Base-by-base conservation (phyloP, 2,888 invertebrate species). In the Euzetes globulus region DNA sequence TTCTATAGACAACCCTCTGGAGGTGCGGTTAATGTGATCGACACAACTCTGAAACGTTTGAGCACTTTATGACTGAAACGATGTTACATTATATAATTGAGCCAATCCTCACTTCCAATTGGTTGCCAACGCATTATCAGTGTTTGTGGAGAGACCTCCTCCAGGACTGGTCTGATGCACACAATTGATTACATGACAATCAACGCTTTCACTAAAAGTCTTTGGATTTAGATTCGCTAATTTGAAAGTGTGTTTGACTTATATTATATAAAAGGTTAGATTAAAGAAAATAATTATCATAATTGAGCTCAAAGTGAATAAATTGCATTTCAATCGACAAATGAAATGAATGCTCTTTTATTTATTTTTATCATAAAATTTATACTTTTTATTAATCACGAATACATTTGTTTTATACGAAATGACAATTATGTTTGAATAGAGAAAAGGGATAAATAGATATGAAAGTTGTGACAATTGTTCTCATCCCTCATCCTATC, bases 231-330 rank as follows among this genome's bases (percentile, higher is more conserved):
- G 19, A 19, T 65, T 65, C n/a, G 65, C 37, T 65, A 65, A 65
- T 65, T 65, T 65, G 52, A 52, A 52, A 52, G 52, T 19, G 52
- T 52, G 52, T 52, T 52, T 52, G 3, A 52, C n/a, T 52, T 19
- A 52, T 7, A 33, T 33, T 33, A 33, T 33, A 33, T 33, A 33
- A 33, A 33, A 33, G 33, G 33, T 33, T 33, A 33, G 4, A 33
- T 33, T 33, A 33, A 33, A 33, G 33, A 33, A 33, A 33, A 33
- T 33, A 33, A 33, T 33, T 33, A 33, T 33, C 33, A 6, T 33
- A 33, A 33, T 33, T 33, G 33, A 33, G 7, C 33, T 33, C 33
- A 33, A 33, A 33, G 7, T 33, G 33, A 33, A 33, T 6, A 33
- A 33, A 4, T 33, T 33, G 4, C 33, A 33, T 33, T 33, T 33